Evolutionary conservation across 2,888 invertebrate species (phyloP), one percentile per base, ranked within the genome.

Genomic region (Panopea generosa): DNA sequence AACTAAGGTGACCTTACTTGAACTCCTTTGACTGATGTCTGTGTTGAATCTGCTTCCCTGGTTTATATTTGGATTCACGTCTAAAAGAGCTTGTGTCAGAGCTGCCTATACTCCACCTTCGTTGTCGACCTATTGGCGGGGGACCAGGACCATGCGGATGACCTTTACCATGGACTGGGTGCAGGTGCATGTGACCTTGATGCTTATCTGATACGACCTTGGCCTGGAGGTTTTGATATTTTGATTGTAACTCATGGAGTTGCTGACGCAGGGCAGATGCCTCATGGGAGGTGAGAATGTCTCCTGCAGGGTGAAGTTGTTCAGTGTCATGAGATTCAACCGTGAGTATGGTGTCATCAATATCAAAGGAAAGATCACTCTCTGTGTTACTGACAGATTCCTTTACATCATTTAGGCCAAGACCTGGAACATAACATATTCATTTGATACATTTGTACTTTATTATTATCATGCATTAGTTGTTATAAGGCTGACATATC

Each of bases 101-200:
- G 53, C 87, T 88, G 11, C 84, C 87, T 53, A 90, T 88, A 71
- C 90, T 90, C 87, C 90, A 86, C 20, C 89, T 70, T 24, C 89
- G 65, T 43, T 67, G 75, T 50, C 79, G 55, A 26, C 79, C 79
- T 14, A 79, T 79, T 14, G 79, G 71, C n/a, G 75, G 79, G 4
- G 78, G 73, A 27, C 69, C 75, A 26, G 60, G 52, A 11, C 71
- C 71, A 14, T 47, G 67, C 9, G 16, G 26, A 9, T 67, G 49
- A 20, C 43, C 52, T 52, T 62, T 55, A 60, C 69, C 57, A n/a
- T 50, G 56, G 38, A 72, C 69, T 33, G 4, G 33, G 33, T 33
- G 33, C 6, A 33, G 33, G 33, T 33, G 33, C 11, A 11, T 4
- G 27, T 77, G 62, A 33, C 72, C 68, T 29, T 50, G 49, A 9